A percentile compares a stretch with the other conserved stretches of the same genome.
Evolutionary conservation across 2,113 vertebrate species (phyloP).

Genomic region (Miniopterus natalensis): DNA sequence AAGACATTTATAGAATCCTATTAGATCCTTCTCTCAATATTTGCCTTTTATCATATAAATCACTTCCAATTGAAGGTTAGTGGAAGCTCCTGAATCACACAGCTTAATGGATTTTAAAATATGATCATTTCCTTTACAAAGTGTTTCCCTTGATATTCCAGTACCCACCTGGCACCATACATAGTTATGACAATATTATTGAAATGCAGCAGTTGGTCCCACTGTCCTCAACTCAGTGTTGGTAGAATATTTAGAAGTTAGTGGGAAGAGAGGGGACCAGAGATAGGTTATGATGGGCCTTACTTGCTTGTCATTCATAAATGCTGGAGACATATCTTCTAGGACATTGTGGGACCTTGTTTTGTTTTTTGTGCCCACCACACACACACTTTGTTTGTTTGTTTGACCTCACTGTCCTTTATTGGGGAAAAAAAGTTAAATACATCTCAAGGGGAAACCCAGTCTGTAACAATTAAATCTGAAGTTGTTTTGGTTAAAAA

Average conservation of each 20-base stretch:
- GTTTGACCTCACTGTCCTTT: background rate
- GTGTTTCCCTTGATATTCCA: background rate
- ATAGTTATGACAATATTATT: background rate
- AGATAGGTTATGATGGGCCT: background rate
- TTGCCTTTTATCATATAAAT: constrained; percentile 17
- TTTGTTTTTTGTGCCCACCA: background rate
- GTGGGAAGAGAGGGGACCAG: background rate
- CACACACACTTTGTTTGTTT: background rate
- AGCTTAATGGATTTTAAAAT: constrained; percentile 25
- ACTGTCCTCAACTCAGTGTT: background rate
- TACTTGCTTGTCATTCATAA: background rate
- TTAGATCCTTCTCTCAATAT: background rate
- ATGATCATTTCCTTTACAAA: background rate
- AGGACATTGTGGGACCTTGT: background rate
- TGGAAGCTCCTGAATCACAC: background rate
- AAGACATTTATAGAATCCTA: constrained; percentile 9
- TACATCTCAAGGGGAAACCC: background rate
- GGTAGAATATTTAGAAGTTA: background rate
- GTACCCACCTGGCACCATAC: background rate
- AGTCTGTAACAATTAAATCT: background rate
- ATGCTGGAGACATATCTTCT: background rate
- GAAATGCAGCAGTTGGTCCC: background rate
- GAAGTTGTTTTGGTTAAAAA: background rate
- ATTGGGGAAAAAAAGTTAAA: background rate
- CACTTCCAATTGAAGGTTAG: background rate